These are phyloP conservation scores for Drosophila neocordata DNA, from an alignment of 1,140 invertebrate genomes.

Conservation along the genomic window DNA sequence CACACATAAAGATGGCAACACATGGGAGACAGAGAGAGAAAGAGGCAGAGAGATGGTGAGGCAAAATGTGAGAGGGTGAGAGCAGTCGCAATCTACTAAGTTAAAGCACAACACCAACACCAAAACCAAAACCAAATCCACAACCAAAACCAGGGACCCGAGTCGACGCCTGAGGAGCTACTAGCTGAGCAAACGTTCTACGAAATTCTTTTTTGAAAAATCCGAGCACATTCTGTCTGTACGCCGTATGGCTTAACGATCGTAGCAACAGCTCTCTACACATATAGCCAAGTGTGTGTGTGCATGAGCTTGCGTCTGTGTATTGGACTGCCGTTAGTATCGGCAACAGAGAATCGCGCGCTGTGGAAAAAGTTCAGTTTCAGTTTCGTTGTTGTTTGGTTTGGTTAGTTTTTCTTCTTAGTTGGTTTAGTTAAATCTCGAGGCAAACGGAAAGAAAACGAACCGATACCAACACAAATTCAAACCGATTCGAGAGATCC, in stretches of 20 bases:
- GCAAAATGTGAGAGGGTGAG: slow-evolving; percentile 28
- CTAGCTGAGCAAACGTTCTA: slow-evolving; percentile 20
- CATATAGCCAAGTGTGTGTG: slow-evolving; percentile 18
- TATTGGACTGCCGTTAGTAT: slow-evolving; percentile 73
- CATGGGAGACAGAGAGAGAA: slow-evolving; percentile 58
- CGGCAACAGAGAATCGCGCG: slow-evolving; percentile 73
- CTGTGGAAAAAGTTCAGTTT: slow-evolving; percentile 74
- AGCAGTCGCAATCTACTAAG: slow-evolving; percentile 72
- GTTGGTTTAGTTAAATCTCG: slow-evolving; percentile 50
- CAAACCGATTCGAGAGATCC: neutral
- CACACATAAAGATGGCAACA: slow-evolving; percentile 39
- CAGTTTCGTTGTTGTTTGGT: slow-evolving; percentile 71
- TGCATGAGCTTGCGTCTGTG: slow-evolving; percentile 20
- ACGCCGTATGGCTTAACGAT: slow-evolving; percentile 67
- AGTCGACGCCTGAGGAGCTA: slow-evolving; percentile 15
- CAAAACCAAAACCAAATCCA: neutral
- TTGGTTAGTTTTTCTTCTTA: slow-evolving; percentile 53
- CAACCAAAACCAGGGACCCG: slow-evolving; percentile 14
- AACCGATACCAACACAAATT: neutral
- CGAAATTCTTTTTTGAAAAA: slow-evolving; percentile 10
- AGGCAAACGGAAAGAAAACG: slow-evolving; percentile 21
- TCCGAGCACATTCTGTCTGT: slow-evolving; percentile 22
- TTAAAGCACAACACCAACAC: slow-evolving; percentile 57
- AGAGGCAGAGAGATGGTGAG: slow-evolving; percentile 38
- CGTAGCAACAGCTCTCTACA: slow-evolving; percentile 58